Evolutionary conservation across 1,140 invertebrate species (phyloP), one percentile per base, ranked within the genome.

Genomic region (Kradibia gibbosae): DNA sequence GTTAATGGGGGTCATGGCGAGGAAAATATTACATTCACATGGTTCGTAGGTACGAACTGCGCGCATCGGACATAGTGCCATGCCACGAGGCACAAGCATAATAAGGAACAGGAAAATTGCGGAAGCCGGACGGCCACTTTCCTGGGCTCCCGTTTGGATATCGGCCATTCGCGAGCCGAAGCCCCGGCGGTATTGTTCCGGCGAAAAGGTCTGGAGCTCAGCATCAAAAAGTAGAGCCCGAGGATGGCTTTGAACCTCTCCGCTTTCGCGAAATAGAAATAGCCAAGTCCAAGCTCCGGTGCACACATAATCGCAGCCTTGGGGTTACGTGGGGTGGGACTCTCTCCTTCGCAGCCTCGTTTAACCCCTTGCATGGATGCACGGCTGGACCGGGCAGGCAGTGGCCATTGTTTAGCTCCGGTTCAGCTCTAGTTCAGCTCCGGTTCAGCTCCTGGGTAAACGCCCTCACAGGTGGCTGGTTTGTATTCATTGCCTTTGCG

Each of bases 131-230:
- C 0, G 42, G 36, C 11, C 83, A 74, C 78, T 83, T 81, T 81
- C 81, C 36, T 34, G 84, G 82, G 11, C 22, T 70, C 62, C 50
- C 65, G 13, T n/a, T n/a, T 67, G 65, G 77, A 79, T 79, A 79
- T 79, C 77, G 77, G 77, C 34, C 53, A 31, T 5, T 25, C 3
- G 57, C 28, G 15, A 62, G 57, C 5, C 25, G 83, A 82, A 84
- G 84, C 83, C 82, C 78, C 83, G 83, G 83, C 83, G 85, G 82
- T n/a, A n/a, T n/a, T n/a, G n/a, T n/a, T 85, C 84, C 83, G 78
- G 73, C 80, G 84, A 83, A 84, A 65, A n/a, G n/a, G n/a, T n/a
- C n/a, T n/a, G n/a, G n/a, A n/a, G n/a, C n/a, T n/a, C n/a, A n/a
- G n/a, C n/a, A n/a, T n/a, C n/a, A n/a, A n/a, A n/a, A n/a, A n/a